These are phyloP conservation scores for Cynopterus brachyotis DNA, from an alignment of 2,113 vertebrate genomes.

Conservation along the genomic window DNA sequence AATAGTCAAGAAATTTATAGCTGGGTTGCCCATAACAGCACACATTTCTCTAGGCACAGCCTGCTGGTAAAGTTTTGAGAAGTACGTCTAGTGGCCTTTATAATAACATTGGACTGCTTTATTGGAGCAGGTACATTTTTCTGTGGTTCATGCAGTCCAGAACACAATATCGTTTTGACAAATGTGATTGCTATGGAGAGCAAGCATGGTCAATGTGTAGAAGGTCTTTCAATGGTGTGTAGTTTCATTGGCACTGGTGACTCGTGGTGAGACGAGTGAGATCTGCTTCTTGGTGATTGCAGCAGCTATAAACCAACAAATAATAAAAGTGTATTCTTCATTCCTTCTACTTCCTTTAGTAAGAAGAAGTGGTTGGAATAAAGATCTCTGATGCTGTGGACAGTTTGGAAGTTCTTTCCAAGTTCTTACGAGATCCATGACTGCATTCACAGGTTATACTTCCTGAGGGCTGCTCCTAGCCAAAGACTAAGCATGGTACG, in stretches of 20 bases:
- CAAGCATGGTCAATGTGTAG: not conserved
- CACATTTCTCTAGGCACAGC: too few species aligned
- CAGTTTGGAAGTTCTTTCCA: not conserved
- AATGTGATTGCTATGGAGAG: not conserved
- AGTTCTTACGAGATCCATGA: not conserved
- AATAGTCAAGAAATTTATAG: not conserved
- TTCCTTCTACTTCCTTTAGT: not conserved
- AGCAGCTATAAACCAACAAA: not conserved
- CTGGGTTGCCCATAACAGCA: not conserved
- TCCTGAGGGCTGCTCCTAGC: not conserved
- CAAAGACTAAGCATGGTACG: not conserved
- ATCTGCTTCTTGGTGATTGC: not conserved
- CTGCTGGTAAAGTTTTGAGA: not conserved
- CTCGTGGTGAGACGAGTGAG: not conserved
- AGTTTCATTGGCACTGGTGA: not conserved
- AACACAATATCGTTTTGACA: not conserved
- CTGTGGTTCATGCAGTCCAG: not conserved
- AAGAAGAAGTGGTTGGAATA: not conserved
- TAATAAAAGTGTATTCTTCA: not conserved
- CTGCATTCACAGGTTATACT: not conserved
- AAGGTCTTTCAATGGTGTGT: not conserved
- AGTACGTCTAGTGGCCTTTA: not conserved
- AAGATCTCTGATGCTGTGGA: not conserved
- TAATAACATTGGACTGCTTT: not conserved
- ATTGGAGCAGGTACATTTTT: not conserved